phyloP scores from a whole-genome alignment of 2,888 invertebrate genomes.

The Ectemnius lituratus region DNA sequence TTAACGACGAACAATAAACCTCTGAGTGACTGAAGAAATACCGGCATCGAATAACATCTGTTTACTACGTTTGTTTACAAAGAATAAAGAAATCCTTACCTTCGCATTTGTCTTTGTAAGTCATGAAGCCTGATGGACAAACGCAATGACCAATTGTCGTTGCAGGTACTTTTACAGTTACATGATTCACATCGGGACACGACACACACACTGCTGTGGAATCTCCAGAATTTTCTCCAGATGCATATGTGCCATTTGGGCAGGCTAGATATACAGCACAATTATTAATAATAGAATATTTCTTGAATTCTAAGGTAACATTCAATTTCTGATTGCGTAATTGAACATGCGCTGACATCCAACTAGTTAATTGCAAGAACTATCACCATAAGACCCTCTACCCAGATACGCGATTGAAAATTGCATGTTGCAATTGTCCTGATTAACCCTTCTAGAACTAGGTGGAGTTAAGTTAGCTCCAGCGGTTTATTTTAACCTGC shows the following conservation, averaged over 20 bases:
- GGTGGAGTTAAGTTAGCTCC: too few species aligned
- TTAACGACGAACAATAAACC: constrained; percentile 7
- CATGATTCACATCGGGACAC: constrained; percentile 84
- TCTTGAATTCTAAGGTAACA: too few species aligned
- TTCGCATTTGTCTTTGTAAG: constrained; percentile 80
- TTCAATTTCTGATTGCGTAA: too few species aligned
- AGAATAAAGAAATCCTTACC: constrained; percentile 72
- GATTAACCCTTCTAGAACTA: too few species aligned
- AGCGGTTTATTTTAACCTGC: too few species aligned
- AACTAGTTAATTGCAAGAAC: background rate
- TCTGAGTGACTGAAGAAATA: background rate
- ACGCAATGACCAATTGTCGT: constrained; percentile 80
- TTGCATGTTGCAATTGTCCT: too few species aligned
- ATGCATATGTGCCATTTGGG: constrained; percentile 82
- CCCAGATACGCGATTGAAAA: too few species aligned
- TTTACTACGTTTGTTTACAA: too few species aligned
- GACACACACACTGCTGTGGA: constrained; percentile 78
- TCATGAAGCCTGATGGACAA: constrained; percentile 82
- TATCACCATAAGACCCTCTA: background rate
- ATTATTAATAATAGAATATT: too few species aligned
- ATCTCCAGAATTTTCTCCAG: constrained; percentile 79
- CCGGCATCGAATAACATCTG: background rate
- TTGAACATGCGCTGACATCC: too few species aligned
- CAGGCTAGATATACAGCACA: constrained; percentile 79
- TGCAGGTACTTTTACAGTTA: constrained; percentile 80